A percentile compares a stretch with the other conserved stretches of the same genome.
Conservation (phyloP, 2,888 invertebrate species). For the Leucophora obtusa region DNA sequence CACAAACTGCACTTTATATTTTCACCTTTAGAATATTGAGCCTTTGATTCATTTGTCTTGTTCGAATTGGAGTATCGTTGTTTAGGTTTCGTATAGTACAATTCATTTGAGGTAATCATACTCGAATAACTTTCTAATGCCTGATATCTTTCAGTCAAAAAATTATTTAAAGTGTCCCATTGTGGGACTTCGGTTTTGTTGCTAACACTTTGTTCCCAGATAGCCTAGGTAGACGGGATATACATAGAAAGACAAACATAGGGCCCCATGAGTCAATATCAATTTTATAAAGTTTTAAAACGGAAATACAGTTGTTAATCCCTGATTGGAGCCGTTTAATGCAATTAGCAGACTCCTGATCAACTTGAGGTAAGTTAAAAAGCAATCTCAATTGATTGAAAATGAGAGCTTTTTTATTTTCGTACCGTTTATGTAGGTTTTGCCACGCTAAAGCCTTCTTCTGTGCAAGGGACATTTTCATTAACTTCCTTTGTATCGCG, state of each 20-base stretch:
- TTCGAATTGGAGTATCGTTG: neutral
- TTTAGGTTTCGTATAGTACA: neutral
- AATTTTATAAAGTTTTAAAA: conserved; percentile 3
- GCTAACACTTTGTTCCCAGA: conserved; percentile 38
- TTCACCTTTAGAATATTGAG: neutral
- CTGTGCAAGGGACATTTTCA: neutral
- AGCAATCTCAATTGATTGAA: neutral
- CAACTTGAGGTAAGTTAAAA: neutral
- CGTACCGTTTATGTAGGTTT: neutral
- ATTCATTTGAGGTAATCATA: neutral
- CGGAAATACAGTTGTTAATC: conserved; percentile 4
- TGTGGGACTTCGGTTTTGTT: conserved; percentile 37
- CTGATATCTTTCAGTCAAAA: conserved; percentile 31
- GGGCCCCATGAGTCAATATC: conserved; percentile 4
- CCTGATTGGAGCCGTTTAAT: conserved; percentile 10
- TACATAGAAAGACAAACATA: conserved; percentile 39
- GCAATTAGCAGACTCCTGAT: neutral
- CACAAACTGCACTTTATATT: neutral
- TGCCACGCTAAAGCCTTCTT: neutral
- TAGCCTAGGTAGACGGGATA: conserved; percentile 32
- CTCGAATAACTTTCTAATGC: conserved; percentile 21
- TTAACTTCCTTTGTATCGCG: conserved; percentile 11
- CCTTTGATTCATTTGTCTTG: neutral
- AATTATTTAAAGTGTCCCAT: conserved; percentile 21
- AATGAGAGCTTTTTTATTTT: neutral